Evolutionary conservation across 37 sponge, comb jelly and placozoan species (phyloP).

Genomic region (Eunapius fragilis): DNA sequence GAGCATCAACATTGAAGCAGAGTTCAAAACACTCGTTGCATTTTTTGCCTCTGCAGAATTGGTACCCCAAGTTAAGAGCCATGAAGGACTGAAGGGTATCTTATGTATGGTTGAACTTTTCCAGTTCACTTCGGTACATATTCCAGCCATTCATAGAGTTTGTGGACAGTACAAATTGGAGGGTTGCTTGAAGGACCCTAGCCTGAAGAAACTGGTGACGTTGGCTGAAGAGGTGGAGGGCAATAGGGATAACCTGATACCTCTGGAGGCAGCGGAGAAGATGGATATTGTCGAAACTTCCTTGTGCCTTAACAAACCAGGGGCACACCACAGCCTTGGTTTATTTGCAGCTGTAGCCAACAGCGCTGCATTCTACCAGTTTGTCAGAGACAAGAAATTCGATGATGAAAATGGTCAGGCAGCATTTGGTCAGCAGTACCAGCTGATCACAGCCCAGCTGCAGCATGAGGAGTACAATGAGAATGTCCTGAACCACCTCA

Average conservation of each 20-base stretch:
- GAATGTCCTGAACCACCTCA: slow-evolving; percentile 67
- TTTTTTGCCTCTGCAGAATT: slow-evolving; percentile 16
- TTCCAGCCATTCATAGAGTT: slow-evolving; percentile 55
- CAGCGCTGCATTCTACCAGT: slow-evolving; percentile 69
- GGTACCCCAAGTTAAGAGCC: neutral
- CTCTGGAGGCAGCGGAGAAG: slow-evolving; percentile 55
- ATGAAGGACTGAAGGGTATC: slow-evolving; percentile 50
- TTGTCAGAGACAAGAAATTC: slow-evolving; percentile 66
- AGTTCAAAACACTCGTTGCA: slow-evolving; percentile 31
- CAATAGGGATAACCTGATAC: slow-evolving; percentile 38
- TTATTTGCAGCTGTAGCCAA: slow-evolving; percentile 62
- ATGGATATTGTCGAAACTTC: slow-evolving; percentile 30
- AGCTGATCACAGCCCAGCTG: slow-evolving; percentile 58
- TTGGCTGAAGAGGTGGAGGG: slow-evolving; percentile 23
- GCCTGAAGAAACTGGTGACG: slow-evolving; percentile 32
- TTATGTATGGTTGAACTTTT: slow-evolving; percentile 68
- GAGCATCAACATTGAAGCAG: neutral
- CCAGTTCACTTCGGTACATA: slow-evolving; percentile 63
- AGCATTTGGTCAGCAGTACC: slow-evolving; percentile 29
- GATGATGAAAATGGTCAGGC: slow-evolving; percentile 47
- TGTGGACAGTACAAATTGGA: slow-evolving; percentile 67
- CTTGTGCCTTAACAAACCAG: slow-evolving; percentile 13
- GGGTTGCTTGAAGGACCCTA: slow-evolving; percentile 55
- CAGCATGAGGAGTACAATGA: slow-evolving; percentile 79
- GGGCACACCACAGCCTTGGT: slow-evolving; percentile 14